Conservation (phyloP, 2,797 vertebrate species). For the Muraenolepis orangiensis region DNA sequence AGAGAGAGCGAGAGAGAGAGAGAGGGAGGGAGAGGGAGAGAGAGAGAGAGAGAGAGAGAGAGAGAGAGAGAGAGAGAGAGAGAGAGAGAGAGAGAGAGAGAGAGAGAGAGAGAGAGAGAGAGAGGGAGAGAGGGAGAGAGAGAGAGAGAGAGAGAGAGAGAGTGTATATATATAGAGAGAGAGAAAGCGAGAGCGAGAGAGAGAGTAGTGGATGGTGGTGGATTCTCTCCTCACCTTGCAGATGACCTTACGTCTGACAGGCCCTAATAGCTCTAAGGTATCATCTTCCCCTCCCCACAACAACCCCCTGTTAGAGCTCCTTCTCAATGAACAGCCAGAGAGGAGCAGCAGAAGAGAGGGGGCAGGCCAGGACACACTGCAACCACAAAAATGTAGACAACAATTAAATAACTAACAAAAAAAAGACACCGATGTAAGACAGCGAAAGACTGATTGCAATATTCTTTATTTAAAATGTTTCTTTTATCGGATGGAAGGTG, state of each 20-base stretch:
- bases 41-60: too few species aligned
- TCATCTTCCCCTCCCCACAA: background rate
- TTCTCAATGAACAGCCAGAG: background rate
- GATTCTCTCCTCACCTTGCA: background rate
- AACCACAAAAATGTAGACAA: background rate
- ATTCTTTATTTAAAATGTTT: background rate
- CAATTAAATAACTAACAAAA: background rate
- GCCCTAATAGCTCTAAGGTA: background rate
- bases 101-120: too few species aligned
- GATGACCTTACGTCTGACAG: background rate
- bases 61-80: too few species aligned
- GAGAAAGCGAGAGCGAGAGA: too few species aligned
- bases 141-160: too few species aligned
- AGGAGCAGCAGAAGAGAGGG: background rate
- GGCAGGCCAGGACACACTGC: background rate
- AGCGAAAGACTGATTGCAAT: background rate
- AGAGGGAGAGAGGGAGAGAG: too few species aligned
- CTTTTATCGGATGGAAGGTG: background rate
- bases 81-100: too few species aligned
- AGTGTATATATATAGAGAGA: too few species aligned
- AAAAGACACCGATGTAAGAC: background rate
- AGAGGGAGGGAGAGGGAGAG: too few species aligned
- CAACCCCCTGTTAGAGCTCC: background rate
- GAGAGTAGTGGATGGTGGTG: background rate
- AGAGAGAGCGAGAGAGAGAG: too few species aligned